A percentile compares a stretch with the other conserved stretches of the same genome.
Evolutionary conservation across 2,888 invertebrate species (phyloP).

Genomic region (Lamproptera curius): DNA sequence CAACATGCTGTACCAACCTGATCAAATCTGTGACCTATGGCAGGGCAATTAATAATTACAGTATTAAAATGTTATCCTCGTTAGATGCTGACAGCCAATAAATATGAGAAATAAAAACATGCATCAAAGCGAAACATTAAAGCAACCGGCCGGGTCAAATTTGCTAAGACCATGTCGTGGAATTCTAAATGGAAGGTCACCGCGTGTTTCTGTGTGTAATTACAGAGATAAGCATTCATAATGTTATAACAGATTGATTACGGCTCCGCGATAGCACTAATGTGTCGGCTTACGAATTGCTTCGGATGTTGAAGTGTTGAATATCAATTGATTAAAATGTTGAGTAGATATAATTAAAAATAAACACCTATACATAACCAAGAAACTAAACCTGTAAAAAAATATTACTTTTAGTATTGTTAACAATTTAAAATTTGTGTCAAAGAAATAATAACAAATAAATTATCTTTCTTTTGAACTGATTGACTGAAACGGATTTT

Average conservation of each 20-base stretch:
- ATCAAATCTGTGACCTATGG: constrained; percentile 19
- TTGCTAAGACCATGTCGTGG: constrained; percentile 15
- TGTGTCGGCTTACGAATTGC: constrained; percentile 8
- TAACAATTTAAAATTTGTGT: too few relatives aligned
- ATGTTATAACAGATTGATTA: constrained; percentile 8
- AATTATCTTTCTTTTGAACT: too few relatives aligned
- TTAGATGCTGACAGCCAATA: constrained; percentile 18
- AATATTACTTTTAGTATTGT: not conserved
- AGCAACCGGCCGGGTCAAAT: constrained; percentile 17
- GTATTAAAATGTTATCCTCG: constrained; percentile 17
- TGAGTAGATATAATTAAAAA: too few relatives aligned
- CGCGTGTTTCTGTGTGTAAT: constrained; percentile 16
- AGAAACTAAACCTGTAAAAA: not conserved
- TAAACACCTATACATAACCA: too few relatives aligned
- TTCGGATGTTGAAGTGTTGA: constrained; percentile 4
- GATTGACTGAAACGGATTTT: too few relatives aligned
- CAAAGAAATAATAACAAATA: too few relatives aligned
- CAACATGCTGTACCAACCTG: constrained; percentile 20
- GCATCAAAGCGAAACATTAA: constrained; percentile 15
- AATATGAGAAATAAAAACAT: constrained; percentile 18
- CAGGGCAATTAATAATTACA: constrained; percentile 19
- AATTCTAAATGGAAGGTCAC: constrained; percentile 18
- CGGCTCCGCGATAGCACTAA: constrained; percentile 7
- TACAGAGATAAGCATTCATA: constrained; percentile 18
- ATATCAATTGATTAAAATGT: constrained; percentile 8